These are phyloP conservation scores for Tridacna gigas DNA, from an alignment of 2,888 invertebrate species.

Conservation along the genomic window DNA sequence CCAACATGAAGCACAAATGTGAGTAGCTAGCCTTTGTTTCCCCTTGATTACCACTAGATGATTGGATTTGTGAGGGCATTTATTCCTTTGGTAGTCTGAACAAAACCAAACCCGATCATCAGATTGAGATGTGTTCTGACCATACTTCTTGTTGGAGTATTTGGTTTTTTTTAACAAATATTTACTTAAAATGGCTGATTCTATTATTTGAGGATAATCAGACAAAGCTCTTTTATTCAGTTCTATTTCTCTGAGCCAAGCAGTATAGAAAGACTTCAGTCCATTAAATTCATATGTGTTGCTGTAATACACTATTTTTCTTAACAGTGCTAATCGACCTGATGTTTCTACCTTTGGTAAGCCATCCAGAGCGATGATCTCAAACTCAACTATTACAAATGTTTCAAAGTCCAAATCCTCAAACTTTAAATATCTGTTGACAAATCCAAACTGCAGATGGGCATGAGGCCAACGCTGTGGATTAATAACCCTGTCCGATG, in stretches of 20 bases:
- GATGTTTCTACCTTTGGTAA: background rate
- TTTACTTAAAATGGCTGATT: background rate
- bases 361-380: slow-evolving; percentile 4
- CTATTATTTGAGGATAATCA: slow-evolving; percentile 1
- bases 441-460: background rate
- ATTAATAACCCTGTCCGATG: background rate
- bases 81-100: slow-evolving; percentile 4
- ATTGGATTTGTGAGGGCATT: slow-evolving; percentile 3
- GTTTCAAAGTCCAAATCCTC: slow-evolving; percentile 13
- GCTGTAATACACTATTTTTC: slow-evolving; percentile 1
- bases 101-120: slow-evolving; percentile 6
- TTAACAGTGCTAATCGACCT: background rate
- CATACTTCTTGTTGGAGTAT: background rate
- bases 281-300: slow-evolving; percentile 1
- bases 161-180: slow-evolving; percentile 2
- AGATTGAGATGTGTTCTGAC: too few species aligned
- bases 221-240: background rate
- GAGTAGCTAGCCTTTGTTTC: background rate
- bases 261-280: background rate
- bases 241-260: slow-evolving; percentile 18
- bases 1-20: slow-evolving; percentile 5
- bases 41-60: slow-evolving; percentile 7
- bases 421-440: background rate
- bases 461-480: background rate
- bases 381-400: slow-evolving; percentile 1